phyloP scores from a whole-genome alignment of 2,797 vertebrate genomes.

The Oreochromis mossambicus region DNA sequence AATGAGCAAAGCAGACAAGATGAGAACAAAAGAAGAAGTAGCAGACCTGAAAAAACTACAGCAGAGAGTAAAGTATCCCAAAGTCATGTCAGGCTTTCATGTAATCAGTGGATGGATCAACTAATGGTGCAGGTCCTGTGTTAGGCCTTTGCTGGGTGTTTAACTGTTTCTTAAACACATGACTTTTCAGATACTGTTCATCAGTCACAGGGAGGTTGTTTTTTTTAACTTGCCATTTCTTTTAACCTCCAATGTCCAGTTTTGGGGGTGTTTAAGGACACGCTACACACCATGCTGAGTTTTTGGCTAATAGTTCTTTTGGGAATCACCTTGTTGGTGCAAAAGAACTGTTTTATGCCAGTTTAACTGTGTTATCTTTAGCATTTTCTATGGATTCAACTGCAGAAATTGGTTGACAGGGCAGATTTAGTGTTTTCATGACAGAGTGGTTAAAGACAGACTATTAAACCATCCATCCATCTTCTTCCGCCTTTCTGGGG shows the following conservation, averaged over 20 bases:
- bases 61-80: background rate
- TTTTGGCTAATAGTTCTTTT: background rate
- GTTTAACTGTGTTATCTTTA: background rate
- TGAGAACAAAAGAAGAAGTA: background rate
- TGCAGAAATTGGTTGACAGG: background rate
- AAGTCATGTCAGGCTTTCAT: background rate
- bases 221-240: background rate
- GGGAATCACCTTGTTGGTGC: background rate
- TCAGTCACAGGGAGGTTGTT: background rate
- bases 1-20: background rate
- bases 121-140: background rate
- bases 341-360: background rate
- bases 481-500: background rate
- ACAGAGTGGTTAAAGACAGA: background rate
- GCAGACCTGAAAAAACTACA: background rate
- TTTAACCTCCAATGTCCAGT: background rate
- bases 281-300: background rate
- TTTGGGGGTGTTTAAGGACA: background rate
- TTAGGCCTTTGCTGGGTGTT: background rate
- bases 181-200: background rate
- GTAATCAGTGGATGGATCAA: background rate
- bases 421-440: background rate
- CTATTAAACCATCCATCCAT: background rate
- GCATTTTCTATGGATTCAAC: background rate
- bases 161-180: background rate